Evolutionary conservation across 1,140 invertebrate species (phyloP), one percentile per base, ranked within the genome.

Genomic region (Zaprionus ghesquierei): DNA sequence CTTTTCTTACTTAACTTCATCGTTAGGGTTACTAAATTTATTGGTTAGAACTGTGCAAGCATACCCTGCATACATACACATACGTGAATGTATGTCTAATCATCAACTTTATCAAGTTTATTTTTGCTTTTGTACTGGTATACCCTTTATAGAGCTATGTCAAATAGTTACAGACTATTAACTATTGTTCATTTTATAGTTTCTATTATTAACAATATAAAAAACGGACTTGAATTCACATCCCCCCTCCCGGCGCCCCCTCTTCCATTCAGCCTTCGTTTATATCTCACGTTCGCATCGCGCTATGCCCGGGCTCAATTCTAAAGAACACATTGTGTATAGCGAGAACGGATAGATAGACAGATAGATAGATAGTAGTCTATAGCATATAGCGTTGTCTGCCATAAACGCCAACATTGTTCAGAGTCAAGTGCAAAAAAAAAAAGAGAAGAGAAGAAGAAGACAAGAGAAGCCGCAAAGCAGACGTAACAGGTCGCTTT

Each of bases 361-460:
- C 25, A 12, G 49, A 29, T 13, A 44, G 13, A 61, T 23, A 25
- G 20, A 62, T 46, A 68, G 50, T 20, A 2, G 27, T 29, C 27
- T 29, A 44, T 29, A 31, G 27, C 25, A 54, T 38, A 33, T 23
- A 44, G 31, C 10, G 33, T 41, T 22, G 38, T 23, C 41, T 20
- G n/a, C 54, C 25, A 60, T 58, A 66, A 20, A 59, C 23, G 64
- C 35, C 64, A 41, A 3, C 55, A 51, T 60, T 69, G 59, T 59
- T 72, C 46, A 66, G 54, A 59, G 62, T 72, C 69, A 68, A 72
- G 63, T 72, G 46, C 63, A 72, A 44, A 59, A 27, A 35, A 50
- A 13, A 46, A n/a, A 0, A 38, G 27, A 22, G 20, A n/a, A 61
- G 13, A 15, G 15, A 46, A 69, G 59, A 35, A 13, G 58, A 54